These are phyloP conservation scores for Heliconius cydno DNA, from an alignment of 2,888 invertebrate genomes.

Conservation along the genomic window DNA sequence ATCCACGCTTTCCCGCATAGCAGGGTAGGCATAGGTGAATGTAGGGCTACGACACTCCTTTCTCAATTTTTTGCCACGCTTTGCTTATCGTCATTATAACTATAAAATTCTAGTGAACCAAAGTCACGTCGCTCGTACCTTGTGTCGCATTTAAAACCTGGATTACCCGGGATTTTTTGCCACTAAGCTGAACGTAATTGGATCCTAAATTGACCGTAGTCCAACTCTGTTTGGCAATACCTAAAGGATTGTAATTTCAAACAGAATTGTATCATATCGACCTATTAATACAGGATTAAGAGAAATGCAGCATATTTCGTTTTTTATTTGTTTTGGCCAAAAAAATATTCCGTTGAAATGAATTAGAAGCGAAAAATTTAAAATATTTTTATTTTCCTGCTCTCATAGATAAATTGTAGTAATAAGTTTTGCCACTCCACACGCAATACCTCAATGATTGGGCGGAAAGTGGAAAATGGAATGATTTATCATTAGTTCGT, in stretches of 20 bases:
- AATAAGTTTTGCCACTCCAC: no score
- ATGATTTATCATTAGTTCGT: no score
- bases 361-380: no score
- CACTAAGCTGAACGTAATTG: conserved; percentile 82
- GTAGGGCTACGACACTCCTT: no score
- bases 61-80: no score
- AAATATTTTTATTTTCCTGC: no score
- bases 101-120: background rate
- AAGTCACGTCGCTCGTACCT: conserved; percentile 40
- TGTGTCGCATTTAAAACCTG: conserved; percentile 59
- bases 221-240: conserved; percentile 60
- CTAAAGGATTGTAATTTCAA: conserved; percentile 61
- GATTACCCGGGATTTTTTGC: conserved; percentile 79
- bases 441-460: no score
- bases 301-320: conserved; percentile 1
- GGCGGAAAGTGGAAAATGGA: no score
- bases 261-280: conserved; percentile 55
- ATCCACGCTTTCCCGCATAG: no score
- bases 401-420: no score
- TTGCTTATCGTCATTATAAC: background rate
- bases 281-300: conserved; percentile 41
- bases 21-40: no score
- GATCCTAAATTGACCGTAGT: conserved; percentile 79
- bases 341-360: background rate
- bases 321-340: background rate